Percentiles rank a stretch among this genome's conserved stretches.
These are phyloP conservation scores for Macroglossus sobrinus DNA, from an alignment of 2,113 vertebrate genomes.

Conservation along the genomic window DNA sequence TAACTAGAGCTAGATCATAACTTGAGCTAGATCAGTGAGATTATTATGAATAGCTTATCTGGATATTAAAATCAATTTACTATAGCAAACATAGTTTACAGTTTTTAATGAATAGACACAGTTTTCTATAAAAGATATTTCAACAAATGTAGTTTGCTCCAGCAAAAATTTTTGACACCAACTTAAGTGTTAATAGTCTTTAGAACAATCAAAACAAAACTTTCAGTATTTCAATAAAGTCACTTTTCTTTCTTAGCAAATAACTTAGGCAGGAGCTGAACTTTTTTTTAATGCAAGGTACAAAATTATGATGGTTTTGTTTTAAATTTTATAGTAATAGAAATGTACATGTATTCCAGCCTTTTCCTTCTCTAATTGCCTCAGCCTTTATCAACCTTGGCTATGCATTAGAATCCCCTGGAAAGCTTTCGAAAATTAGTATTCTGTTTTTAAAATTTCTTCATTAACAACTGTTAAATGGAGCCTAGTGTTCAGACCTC, in stretches of 20 bases:
- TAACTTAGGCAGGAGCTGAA: background rate
- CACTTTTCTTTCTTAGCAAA: background rate
- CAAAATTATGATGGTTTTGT: background rate
- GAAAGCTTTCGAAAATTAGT: background rate
- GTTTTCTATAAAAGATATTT: background rate
- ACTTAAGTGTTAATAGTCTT: background rate
- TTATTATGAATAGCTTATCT: constrained; percentile 37
- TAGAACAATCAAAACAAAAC: background rate
- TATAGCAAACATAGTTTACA: background rate
- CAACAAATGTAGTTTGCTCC: constrained; percentile 14
- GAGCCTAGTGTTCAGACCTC: background rate
- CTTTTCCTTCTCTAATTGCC: background rate
- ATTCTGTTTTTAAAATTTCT: constrained; percentile 4
- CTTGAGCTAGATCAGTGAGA: background rate
- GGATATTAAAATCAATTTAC: constrained; percentile 26
- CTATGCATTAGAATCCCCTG: background rate
- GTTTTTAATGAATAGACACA: background rate
- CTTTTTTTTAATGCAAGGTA: background rate
- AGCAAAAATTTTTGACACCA: background rate
- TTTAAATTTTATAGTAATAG: background rate
- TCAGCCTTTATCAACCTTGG: background rate
- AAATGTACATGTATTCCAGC: background rate
- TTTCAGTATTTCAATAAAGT: background rate
- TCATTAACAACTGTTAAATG: background rate
- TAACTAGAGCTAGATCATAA: background rate